Conservation (phyloP, 2,113 vertebrate species). For the Erinaceus europaeus region DNA sequence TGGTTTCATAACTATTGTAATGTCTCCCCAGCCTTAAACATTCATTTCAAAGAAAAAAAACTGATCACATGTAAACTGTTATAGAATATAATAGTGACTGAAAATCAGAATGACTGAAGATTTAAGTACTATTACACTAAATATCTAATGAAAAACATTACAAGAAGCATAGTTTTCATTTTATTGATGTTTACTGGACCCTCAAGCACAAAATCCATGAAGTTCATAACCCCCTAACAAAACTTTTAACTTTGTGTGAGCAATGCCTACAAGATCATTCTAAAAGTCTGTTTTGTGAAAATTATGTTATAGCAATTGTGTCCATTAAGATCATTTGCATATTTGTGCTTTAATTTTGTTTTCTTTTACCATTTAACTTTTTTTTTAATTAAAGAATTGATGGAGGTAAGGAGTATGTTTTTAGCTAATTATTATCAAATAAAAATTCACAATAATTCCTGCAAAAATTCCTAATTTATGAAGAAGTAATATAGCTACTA, state of each 20-base stretch:
- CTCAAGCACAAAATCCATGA: neutral
- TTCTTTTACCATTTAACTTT: neutral
- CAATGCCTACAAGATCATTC: neutral
- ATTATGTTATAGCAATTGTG: neutral
- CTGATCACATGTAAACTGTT: no score
- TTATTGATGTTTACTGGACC: neutral
- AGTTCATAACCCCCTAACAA: neutral
- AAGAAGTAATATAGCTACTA: neutral
- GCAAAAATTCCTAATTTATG: neutral
- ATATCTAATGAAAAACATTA: neutral
- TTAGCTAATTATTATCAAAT: conserved; percentile 16
- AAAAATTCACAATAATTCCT: neutral
- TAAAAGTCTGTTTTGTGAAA: neutral
- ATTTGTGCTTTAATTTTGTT: conserved; percentile 8
- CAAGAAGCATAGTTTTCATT: neutral
- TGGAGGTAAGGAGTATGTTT: no score
- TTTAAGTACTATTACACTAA: neutral
- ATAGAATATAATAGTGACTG: neutral
- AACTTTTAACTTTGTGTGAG: neutral
- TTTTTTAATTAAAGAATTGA: no score
- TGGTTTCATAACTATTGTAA: no score
- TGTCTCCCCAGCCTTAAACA: no score
- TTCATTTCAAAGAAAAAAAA: neutral
- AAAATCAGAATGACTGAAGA: neutral
- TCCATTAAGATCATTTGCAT: neutral